phyloP scores from a whole-genome alignment of 2,888 invertebrate species.

The Allolobophora icterica region DNA sequence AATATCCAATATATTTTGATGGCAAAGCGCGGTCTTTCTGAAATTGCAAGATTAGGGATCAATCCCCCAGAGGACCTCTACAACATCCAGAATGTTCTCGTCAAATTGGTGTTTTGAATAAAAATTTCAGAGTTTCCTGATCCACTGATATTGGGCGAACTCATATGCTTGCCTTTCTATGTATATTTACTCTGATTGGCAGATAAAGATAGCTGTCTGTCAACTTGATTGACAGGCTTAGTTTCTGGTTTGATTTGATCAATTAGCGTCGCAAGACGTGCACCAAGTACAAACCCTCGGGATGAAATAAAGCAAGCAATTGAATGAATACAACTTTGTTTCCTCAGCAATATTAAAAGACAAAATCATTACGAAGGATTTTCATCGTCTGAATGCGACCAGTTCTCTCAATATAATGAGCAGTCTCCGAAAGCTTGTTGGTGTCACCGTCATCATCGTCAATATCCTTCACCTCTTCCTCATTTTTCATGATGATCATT shows the following conservation, averaged over 20 bases:
- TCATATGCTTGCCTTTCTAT: neutral
- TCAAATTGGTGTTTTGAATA: neutral
- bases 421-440: neutral
- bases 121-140: neutral
- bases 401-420: neutral
- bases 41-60: neutral
- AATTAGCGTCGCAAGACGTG: neutral
- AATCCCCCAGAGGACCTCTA: neutral
- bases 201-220: neutral
- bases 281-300: neutral
- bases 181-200: neutral
- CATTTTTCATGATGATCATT: too few species aligned
- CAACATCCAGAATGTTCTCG: neutral
- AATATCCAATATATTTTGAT: too few species aligned
- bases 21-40: neutral
- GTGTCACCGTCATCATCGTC: neutral
- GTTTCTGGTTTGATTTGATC: constrained; percentile 8
- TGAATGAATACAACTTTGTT: neutral
- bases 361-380: neutral
- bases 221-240: neutral
- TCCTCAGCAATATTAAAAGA: neutral
- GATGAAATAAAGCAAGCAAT: neutral
- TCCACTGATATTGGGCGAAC: neutral
- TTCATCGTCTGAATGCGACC: neutral
- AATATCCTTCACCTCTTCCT: too few species aligned